Evolutionary conservation across 2,888 invertebrate genomes (phyloP), one percentile per base, ranked within the genome.

Genomic region (Incurvaria masculella): DNA sequence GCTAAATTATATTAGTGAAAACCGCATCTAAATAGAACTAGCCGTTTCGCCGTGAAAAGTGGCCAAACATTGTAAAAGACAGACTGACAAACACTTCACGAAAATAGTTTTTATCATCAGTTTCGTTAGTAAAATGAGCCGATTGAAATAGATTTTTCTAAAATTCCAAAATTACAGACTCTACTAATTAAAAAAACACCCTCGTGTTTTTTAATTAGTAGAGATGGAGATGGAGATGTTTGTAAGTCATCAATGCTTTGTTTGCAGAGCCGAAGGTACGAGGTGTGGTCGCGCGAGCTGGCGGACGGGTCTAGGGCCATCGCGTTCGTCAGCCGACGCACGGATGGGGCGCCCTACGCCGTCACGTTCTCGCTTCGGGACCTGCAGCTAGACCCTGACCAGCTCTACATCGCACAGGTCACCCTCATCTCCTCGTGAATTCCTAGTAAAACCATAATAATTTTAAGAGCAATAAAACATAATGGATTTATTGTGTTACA

Each of bases 201-300:
- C 8, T 11, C 8, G 14, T 11, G 14, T 27, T 10, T 27, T 11
- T 10, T 27, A 27, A 11, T 27, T 27, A n/a, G n/a, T n/a, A n/a
- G n/a, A n/a, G n/a, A n/a, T n/a, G n/a, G n/a, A n/a, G n/a, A n/a
- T n/a, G n/a, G 14, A 27, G 14, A 27, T 10, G 14, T 27, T 10
- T 27, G 10, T 27, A 27, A 27, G n/a, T n/a, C n/a, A 23, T 23
- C 19, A 14, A 17, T 5, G 19, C 49, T 44, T 50, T 53, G 42
- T 52, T 55, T 52, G 49, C 51, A 68, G 65, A 58, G 60, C 43
- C 54, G 59, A 2, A 55, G 58, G 1, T 49, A 83, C 44, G 73
- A 83, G 57, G 69, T 84, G 21, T 86, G 85, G 85, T 76, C 67
- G 2, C 74, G 83, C 42, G 80, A 82, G 20, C 57, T 80, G 14